Conservation (phyloP, 1,140 invertebrate species). For the Drosophila ambigua region DNA sequence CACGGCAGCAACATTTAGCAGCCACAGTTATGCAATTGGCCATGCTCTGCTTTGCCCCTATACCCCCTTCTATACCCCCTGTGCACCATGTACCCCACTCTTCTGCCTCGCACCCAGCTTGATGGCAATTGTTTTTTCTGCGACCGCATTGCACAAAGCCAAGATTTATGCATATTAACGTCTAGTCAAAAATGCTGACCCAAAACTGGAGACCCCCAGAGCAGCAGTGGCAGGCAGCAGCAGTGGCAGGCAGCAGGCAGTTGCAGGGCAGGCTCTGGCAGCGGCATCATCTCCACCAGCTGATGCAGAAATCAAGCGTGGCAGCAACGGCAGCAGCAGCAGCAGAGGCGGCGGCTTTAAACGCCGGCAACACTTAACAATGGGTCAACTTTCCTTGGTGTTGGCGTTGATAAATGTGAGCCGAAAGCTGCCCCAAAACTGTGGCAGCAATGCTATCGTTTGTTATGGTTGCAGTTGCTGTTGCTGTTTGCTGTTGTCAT, state of each 20-base stretch:
- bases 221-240: constrained; percentile 10
- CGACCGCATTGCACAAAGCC: constrained; percentile 61
- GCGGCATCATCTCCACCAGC: constrained; percentile 7
- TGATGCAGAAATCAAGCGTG: constrained; percentile 64
- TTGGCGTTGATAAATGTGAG: constrained; percentile 72
- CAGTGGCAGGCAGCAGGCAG: constrained; percentile 19
- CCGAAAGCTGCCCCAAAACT: constrained; percentile 20
- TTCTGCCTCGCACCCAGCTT: constrained; percentile 5
- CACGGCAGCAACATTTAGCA: constrained; percentile 55
- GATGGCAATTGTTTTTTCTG: constrained; percentile 63
- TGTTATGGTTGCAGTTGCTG: constrained; percentile 17
- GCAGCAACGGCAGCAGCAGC: constrained; percentile 35
- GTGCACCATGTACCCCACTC: not conserved
- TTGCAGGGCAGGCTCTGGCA: not conserved
- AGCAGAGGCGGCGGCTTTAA: constrained; percentile 13
- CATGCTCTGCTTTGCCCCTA: not conserved
- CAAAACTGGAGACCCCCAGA: constrained; percentile 57
- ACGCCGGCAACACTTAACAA: constrained; percentile 51
- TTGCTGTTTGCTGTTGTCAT: constrained; percentile 48
- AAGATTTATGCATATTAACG: constrained; percentile 81
- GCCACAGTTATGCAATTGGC: constrained; percentile 66
- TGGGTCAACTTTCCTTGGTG: constrained; percentile 74
- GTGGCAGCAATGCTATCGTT: not conserved
- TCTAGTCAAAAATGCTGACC: constrained; percentile 76
- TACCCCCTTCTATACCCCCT: not conserved